These are phyloP conservation scores for Cercopithecus neglectus DNA, from an alignment of 2,797 vertebrate genomes.

Conservation along the genomic window DNA sequence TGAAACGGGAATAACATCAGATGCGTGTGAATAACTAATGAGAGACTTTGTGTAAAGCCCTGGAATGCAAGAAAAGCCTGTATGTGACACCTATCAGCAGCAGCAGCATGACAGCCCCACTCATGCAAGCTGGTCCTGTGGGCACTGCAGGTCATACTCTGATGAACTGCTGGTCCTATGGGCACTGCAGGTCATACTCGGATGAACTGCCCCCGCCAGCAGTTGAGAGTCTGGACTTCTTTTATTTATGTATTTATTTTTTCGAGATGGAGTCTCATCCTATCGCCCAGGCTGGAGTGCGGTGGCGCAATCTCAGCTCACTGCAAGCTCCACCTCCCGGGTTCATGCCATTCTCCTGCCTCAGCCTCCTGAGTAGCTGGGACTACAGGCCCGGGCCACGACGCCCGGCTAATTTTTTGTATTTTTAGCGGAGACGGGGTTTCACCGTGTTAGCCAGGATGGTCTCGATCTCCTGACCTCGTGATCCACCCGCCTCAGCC, in stretches of 20 bases:
- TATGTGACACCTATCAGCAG: background rate
- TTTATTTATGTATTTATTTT: too few relatives aligned
- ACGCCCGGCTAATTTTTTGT: too few relatives aligned
- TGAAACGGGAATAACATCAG: background rate
- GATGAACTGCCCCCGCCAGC: background rate
- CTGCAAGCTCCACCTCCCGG: too few relatives aligned
- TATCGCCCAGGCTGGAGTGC: too few relatives aligned
- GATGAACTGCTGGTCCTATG: background rate
- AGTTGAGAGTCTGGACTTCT: background rate
- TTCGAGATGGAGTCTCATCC: too few relatives aligned
- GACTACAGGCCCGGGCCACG: too few relatives aligned
- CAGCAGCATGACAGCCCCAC: background rate
- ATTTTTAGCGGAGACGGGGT: too few relatives aligned
- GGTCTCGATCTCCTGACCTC: too few relatives aligned
- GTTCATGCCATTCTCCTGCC: too few relatives aligned
- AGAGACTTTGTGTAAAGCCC: background rate
- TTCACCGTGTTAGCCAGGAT: too few relatives aligned
- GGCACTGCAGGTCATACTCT: background rate
- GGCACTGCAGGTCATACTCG: background rate
- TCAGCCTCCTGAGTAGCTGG: too few relatives aligned
- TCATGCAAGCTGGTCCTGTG: background rate
- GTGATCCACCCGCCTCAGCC: too few relatives aligned
- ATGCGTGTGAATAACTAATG: background rate
- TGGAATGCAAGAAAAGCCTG: background rate
- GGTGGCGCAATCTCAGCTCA: fast-evolving